Evolutionary conservation across 1,140 invertebrate species (phyloP).

Genomic region (Ditylenchus dipsaci): DNA sequence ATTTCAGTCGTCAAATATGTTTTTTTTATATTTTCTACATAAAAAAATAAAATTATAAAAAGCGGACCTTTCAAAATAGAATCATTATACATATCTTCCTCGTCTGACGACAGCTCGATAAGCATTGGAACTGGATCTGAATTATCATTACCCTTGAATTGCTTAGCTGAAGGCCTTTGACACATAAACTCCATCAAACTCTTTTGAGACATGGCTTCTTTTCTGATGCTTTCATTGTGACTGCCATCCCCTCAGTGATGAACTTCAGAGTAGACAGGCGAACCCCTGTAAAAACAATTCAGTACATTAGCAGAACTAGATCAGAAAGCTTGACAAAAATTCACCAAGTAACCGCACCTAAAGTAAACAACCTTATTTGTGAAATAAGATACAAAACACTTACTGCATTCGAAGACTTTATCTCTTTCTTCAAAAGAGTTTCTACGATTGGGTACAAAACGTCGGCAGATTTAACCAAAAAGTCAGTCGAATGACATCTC

Average conservation of each 20-base stretch:
- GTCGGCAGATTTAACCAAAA: constrained; percentile 8
- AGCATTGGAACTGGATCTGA: too few species aligned
- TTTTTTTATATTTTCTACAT: too few species aligned
- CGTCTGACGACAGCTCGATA: too few species aligned
- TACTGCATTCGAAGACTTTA: constrained; percentile 6
- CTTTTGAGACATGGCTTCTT: background rate
- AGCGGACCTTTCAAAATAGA: too few species aligned
- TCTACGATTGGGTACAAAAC: constrained; percentile 9
- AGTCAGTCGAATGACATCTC: constrained; percentile 14
- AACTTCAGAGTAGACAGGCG: constrained; percentile 16
- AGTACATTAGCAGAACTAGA: background rate
- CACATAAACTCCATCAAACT: constrained; percentile 10
- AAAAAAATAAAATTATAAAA: too few species aligned
- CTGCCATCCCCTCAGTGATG: background rate
- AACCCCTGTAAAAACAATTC: constrained; percentile 17
- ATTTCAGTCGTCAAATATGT: too few species aligned
- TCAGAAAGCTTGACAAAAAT: background rate
- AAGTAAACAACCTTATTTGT: background rate
- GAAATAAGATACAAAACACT: background rate
- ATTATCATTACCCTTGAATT: too few species aligned
- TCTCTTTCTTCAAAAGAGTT: constrained; percentile 11
- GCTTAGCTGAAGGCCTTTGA: too few species aligned
- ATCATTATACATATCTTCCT: too few species aligned
- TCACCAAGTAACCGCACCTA: too few species aligned
- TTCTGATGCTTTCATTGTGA: background rate